These are phyloP conservation scores for Neoascia interrupta DNA, from an alignment of 2,888 invertebrate species.

Conservation along the genomic window DNA sequence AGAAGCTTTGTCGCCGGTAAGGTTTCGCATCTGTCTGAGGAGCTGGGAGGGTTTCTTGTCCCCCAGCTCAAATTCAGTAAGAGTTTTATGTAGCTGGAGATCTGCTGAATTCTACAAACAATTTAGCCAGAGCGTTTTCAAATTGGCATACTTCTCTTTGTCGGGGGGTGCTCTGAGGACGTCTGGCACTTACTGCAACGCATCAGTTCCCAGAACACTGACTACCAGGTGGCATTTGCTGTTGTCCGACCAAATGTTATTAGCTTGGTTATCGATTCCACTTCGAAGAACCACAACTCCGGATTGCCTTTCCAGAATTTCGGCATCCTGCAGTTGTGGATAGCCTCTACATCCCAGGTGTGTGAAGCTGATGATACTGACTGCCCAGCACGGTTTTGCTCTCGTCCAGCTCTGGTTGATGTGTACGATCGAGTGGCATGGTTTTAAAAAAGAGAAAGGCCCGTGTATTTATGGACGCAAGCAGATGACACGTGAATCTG, in stretches of 20 bases:
- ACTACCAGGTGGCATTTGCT: slow-evolving; percentile 2
- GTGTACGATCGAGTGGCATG: too few relatives aligned
- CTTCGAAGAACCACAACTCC: not conserved
- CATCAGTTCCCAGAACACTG: not conserved
- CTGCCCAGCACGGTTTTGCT: too few relatives aligned
- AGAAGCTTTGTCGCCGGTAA: not conserved
- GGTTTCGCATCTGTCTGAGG: slow-evolving; percentile 8
- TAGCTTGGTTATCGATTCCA: not conserved
- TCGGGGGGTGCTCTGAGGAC: not conserved
- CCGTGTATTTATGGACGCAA: too few relatives aligned
- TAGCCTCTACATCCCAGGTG: not conserved
- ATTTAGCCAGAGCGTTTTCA: not conserved
- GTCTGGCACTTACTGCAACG: not conserved
- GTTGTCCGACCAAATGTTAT: not conserved
- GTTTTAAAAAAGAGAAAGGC: too few relatives aligned
- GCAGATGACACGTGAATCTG: too few relatives aligned
- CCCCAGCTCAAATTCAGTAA: slow-evolving; percentile 1
- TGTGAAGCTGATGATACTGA: too few relatives aligned
- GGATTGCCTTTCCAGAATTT: not conserved
- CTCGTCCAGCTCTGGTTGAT: too few relatives aligned
- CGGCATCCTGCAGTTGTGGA: slow-evolving; percentile 1
- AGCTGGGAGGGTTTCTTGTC: slow-evolving; percentile 1
- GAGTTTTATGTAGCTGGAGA: not conserved
- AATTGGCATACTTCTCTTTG: slow-evolving; percentile 1
- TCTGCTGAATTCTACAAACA: slow-evolving; percentile 7